These are phyloP conservation scores for Selenia dentaria DNA, from an alignment of 2,888 invertebrate genomes.

Conservation along the genomic window DNA sequence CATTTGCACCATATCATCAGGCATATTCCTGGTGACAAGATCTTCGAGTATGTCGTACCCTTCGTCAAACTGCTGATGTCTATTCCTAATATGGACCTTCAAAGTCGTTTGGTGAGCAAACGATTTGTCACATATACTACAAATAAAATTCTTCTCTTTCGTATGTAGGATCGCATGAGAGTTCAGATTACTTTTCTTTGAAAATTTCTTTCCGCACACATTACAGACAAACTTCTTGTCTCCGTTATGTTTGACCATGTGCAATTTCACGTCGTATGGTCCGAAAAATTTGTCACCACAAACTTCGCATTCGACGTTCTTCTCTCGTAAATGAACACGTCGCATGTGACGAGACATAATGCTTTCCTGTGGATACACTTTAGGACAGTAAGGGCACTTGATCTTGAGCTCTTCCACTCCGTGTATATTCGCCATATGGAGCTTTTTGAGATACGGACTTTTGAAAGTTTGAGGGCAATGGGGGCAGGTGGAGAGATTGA, in stretches of 20 bases:
- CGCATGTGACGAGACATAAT: slow-evolving; percentile 86
- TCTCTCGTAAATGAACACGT: slow-evolving; percentile 80
- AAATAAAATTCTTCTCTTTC: slow-evolving; percentile 76
- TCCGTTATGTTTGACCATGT: slow-evolving; percentile 81
- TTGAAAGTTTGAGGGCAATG: slow-evolving; percentile 75
- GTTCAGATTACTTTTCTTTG: slow-evolving; percentile 85
- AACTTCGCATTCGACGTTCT: slow-evolving; percentile 73
- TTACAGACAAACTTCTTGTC: slow-evolving; percentile 84
- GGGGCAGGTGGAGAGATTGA: slow-evolving; percentile 66
- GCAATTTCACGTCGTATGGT: slow-evolving; percentile 72
- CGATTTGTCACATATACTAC: slow-evolving; percentile 80
- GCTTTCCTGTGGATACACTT: slow-evolving; percentile 79
- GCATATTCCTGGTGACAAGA: slow-evolving; percentile 15
- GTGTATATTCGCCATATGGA: slow-evolving; percentile 72
- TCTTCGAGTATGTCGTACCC: slow-evolving; percentile 40
- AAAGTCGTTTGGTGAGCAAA: slow-evolving; percentile 74
- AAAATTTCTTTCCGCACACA: slow-evolving; percentile 84
- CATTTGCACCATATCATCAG: slow-evolving; percentile 52
- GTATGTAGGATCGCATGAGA: slow-evolving; percentile 85
- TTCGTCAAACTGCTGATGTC: slow-evolving; percentile 46
- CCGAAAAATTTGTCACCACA: slow-evolving; percentile 76
- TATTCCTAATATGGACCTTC: slow-evolving; percentile 56
- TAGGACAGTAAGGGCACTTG: slow-evolving; percentile 76
- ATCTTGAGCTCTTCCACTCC: slow-evolving; percentile 74
- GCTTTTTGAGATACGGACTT: slow-evolving; percentile 71